Evolutionary conservation across 2,888 invertebrate genomes (phyloP).

Genomic region (Drosophila borealis): DNA sequence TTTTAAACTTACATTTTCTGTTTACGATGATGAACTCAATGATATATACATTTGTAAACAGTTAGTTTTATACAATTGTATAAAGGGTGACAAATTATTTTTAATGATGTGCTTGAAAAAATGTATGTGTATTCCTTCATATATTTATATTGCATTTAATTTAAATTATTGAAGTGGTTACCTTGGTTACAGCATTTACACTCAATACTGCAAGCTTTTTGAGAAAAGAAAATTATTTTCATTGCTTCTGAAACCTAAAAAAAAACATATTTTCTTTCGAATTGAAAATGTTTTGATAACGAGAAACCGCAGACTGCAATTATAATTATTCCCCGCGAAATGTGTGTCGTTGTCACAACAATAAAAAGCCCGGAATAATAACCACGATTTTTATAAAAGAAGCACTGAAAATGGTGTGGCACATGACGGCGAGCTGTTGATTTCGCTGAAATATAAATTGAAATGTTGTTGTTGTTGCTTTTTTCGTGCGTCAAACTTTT

Average conservation of each 20-base stretch:
- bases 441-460: constrained; percentile 29
- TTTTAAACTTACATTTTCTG: neutral
- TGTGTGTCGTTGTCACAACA: constrained; percentile 47
- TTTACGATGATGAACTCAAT: neutral
- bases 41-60: neutral
- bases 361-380: constrained; percentile 38
- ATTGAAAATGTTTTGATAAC: constrained; percentile 23
- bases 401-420: constrained; percentile 40
- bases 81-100: neutral
- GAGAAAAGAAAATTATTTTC: neutral
- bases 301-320: constrained; percentile 48
- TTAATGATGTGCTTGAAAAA: neutral
- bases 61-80: neutral
- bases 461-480: constrained; percentile 7
- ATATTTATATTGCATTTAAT: too few species aligned
- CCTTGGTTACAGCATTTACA: neutral
- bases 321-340: constrained; percentile 32
- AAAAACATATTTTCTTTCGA: constrained; percentile 15
- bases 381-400: constrained; percentile 23
- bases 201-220: neutral
- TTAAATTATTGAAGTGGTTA: too few species aligned
- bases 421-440: constrained; percentile 34
- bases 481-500: constrained; percentile 17
- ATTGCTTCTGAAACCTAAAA: neutral
- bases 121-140: too few species aligned